Conservation (phyloP, 1,140 invertebrate genomes). For the Diprion similis region DNA sequence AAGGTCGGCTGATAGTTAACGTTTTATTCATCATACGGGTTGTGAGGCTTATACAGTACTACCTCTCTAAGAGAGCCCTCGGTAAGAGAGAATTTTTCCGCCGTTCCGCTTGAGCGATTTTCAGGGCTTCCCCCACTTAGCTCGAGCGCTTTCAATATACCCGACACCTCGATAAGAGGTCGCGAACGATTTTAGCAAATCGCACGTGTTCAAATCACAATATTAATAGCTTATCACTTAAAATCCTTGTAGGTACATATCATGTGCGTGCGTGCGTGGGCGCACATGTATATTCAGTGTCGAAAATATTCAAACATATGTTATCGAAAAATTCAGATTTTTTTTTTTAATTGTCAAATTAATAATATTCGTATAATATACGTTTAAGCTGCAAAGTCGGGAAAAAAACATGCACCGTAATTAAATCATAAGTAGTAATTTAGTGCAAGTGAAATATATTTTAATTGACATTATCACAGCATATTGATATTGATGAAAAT, state of each 20-base stretch:
- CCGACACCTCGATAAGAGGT: conserved; percentile 2
- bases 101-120: conserved; percentile 2
- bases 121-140: neutral
- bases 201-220: conserved; percentile 2
- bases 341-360: too few species aligned
- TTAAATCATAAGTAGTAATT: conserved; percentile 1
- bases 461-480: conserved; percentile 3
- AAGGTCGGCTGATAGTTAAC: too few species aligned
- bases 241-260: conserved; percentile 3
- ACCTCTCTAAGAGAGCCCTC: too few species aligned
- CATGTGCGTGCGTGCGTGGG: conserved; percentile 1
- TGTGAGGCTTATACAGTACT: too few species aligned
- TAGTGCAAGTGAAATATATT: conserved; percentile 1
- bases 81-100: conserved; percentile 1
- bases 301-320: conserved; percentile 3
- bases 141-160: conserved; percentile 2
- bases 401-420: conserved; percentile 3
- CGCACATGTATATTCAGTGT: conserved; percentile 2
- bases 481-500: conserved; percentile 4
- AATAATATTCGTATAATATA: too few species aligned
- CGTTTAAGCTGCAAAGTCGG: neutral
- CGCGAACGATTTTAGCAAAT: conserved; percentile 2
- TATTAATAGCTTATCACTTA: conserved; percentile 3
- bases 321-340: neutral
- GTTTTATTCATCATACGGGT: too few species aligned